Percentiles rank a stretch among this genome's conserved stretches.
phyloP scores from a whole-genome alignment of 1,140 invertebrate species.

The Chrysopa pallens region DNA sequence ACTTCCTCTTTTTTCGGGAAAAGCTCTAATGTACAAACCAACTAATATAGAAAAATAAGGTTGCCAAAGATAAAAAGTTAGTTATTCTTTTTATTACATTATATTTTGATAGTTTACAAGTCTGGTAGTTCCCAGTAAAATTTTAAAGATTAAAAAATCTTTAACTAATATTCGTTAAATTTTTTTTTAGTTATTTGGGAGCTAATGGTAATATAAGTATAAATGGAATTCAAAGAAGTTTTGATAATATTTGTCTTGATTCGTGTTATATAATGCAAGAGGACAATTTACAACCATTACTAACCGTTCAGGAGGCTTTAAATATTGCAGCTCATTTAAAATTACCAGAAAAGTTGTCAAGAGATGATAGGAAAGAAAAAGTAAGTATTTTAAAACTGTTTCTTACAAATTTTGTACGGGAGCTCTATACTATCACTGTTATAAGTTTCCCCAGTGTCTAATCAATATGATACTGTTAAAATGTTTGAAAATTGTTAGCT shows the following conservation, averaged over 20 bases:
- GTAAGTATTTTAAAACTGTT: conserved; percentile 21
- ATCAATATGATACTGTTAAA: too few species aligned
- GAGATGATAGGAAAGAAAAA: conserved; percentile 41
- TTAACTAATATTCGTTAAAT: not conserved
- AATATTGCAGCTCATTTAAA: conserved; percentile 67
- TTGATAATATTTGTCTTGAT: conserved; percentile 40
- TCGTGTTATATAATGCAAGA: conserved; percentile 81
- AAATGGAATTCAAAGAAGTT: conserved; percentile 38
- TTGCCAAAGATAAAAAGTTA: too few species aligned
- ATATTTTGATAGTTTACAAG: too few species aligned
- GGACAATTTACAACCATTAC: conserved; percentile 59
- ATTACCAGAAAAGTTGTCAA: conserved; percentile 36
- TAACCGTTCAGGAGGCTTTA: conserved; percentile 74
- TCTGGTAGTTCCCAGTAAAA: too few species aligned
- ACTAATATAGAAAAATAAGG: too few species aligned
- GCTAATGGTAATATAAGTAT: conserved; percentile 30
- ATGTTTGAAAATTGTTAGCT: too few species aligned
- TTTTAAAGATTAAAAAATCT: too few species aligned
- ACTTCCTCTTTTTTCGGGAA: too few species aligned
- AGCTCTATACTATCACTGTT: conserved; percentile 3
- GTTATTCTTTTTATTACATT: too few species aligned
- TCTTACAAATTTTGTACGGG: not conserved
- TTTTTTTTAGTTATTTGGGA: conserved; percentile 23
- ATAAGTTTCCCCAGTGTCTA: too few species aligned
- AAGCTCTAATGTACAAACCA: too few species aligned